Conservation (phyloP, 1,140 invertebrate species). For the Popillia japonica region DNA sequence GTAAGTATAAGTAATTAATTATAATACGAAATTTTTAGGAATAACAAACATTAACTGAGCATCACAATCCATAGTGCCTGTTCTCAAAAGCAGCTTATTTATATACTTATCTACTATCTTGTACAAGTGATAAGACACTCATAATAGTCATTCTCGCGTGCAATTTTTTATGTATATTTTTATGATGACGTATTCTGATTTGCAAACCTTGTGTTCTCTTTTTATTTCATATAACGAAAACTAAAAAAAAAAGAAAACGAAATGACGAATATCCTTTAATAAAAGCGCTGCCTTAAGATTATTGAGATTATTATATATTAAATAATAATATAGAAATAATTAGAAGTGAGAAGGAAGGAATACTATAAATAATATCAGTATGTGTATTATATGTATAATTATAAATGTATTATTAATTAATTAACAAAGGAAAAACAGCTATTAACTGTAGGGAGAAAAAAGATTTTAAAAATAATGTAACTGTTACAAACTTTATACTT, state of each 20-base stretch:
- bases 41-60: background rate
- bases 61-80: slow-evolving; percentile 39
- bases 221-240: background rate
- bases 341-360: slow-evolving; percentile 1
- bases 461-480: background rate
- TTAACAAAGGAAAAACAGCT: background rate
- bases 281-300: slow-evolving; percentile 37
- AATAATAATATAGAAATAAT: slow-evolving; percentile 19
- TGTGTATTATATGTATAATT: slow-evolving; percentile 33
- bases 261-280: background rate
- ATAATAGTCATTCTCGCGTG: slow-evolving; percentile 34
- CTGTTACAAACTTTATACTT: background rate
- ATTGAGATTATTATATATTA: slow-evolving; percentile 31
- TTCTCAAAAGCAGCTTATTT: slow-evolving; percentile 37
- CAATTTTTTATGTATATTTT: slow-evolving; percentile 17
- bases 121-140: slow-evolving; percentile 36
- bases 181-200: background rate
- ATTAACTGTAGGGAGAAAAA: slow-evolving; percentile 1
- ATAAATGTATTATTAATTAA: slow-evolving; percentile 33
- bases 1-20: background rate
- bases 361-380: slow-evolving; percentile 8
- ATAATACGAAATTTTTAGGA: background rate
- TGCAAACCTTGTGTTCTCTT: background rate
- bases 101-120: background rate
- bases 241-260: background rate